Evolutionary conservation across 1,140 invertebrate genomes (phyloP), one percentile per base, ranked within the genome.

Genomic region (Schlechtendalia chinensis): DNA sequence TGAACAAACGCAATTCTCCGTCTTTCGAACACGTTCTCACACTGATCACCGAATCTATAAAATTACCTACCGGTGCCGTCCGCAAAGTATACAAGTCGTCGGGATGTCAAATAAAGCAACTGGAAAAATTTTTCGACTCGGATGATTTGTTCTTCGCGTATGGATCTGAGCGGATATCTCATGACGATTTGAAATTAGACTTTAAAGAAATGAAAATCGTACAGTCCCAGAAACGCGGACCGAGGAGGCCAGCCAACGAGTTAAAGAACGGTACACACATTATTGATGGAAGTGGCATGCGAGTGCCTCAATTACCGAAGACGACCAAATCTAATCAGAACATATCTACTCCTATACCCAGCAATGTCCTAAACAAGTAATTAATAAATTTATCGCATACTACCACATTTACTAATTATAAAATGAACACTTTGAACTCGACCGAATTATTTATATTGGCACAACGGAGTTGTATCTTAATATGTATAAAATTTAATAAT

Each of bases 1-100:
- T 98, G 29, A 98, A 98, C 85, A 96, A 96, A 86, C 92, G 96
- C 83, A 98, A 97, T 84, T 95, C 96, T 59, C 93, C 95, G 32
- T 96, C 93, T 58, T 92, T 97, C 85, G 96, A 98, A 84, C 96
- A 98, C 85, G 94, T 96, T 1, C 88, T 98, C 67, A 92, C 92
- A 82, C 94, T 96, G 71, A 94, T 98, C 45, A 97, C 96, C 1
- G 92, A 96, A 83, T 91, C 93, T 53, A 93, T 98, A 14, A 96
- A 97, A 84, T 88, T 98, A 67, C 96, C 97, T 86, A 93, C 94
- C 17, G 96, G 96, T 22, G 95, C 95, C 84, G 96, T 98, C 11
- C 89, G 95, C 65, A 96, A 96, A 87, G 92, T 98, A 1, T 98
- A 92, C 85, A 93, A 94, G 0, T 85, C 96, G 63, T 90, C 92